Evolutionary conservation across 1,140 invertebrate genomes (phyloP), one percentile per base, ranked within the genome.

Genomic region (Drosophila sulfurigaster): DNA sequence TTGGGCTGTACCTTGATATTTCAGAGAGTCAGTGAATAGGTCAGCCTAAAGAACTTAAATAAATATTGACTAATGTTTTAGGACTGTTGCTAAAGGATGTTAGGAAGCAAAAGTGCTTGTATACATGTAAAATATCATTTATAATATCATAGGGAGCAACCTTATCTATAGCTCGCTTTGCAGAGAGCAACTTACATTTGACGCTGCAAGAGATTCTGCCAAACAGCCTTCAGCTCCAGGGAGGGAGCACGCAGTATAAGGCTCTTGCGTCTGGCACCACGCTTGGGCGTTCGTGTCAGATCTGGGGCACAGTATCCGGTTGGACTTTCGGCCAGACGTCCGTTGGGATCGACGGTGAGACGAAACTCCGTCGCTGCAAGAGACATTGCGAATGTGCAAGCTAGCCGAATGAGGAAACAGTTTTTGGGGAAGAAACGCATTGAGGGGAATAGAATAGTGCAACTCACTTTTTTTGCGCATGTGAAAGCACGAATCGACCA

Each of bases 131-230:
- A 20, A 20, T 20, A 20, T 3, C 2, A 20, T 0, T 20, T 20
- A 20, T 20, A 20, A 20, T 20, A 20, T 20, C 20, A 20, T 20
- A 20, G 20, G 20, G 20, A 25, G 1, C 1, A 16, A 25, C 20
- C 20, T 25, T 25, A 25, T 25, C 20, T 25, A 25, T 25, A 3
- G 20, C 20, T 25, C 20, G 20, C 20, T 25, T 25, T 48, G 5
- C 16, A 6, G 15, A 16, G n/a, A 16, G 13, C 16, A 49, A 28
- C 95, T 95, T 93, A 97, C 96, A 97, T 97, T 93, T 97, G 97
- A 67, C 96, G 94, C 79, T 97, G 96, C 8, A 97, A 93, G n/a
- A 97, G 94, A 83, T 97, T 97, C 91, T 97, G 96, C 97, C 97
- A 98, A 1, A 97, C 96, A 15, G 96, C 96, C 90, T 98, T 98